Evolutionary conservation across 2,113 vertebrate genomes (phyloP).

Genomic region (Lepus americanus): DNA sequence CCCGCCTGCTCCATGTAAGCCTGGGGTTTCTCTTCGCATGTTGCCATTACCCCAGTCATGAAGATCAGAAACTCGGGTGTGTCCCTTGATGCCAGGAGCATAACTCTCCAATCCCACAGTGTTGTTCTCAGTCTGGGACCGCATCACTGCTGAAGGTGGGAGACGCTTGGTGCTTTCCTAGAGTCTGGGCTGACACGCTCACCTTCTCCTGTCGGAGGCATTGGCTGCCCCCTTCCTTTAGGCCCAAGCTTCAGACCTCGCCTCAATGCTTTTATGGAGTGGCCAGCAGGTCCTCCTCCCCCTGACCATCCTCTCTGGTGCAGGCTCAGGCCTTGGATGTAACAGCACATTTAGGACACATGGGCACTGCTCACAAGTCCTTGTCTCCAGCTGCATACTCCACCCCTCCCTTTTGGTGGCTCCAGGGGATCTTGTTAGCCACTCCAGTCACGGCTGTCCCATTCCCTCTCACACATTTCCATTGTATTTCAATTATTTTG

Average conservation of each 20-base stretch:
- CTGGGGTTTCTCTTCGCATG: not conserved
- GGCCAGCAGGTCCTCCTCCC: not conserved
- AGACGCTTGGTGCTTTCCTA: no score
- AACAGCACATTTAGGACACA: not conserved
- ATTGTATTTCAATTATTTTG: not conserved
- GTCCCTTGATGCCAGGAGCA: not conserved
- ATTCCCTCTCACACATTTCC: not conserved
- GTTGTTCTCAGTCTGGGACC: not conserved
- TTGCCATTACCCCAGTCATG: not conserved
- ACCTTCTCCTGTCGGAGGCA: not conserved
- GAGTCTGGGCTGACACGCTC: no score
- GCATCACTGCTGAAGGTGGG: not conserved
- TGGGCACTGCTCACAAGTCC: not conserved
- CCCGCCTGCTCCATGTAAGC: not conserved
- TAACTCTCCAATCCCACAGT: not conserved
- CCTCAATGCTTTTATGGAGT: fast-evolving
- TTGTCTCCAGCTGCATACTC: not conserved
- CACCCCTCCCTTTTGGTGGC: not conserved
- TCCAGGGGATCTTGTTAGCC: not conserved
- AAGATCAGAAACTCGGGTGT: not conserved
- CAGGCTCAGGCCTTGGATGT: no score
- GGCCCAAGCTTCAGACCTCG: not conserved
- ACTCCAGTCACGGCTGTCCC: not conserved
- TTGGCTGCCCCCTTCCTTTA: not conserved
- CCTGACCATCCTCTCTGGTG: not conserved